phyloP scores from a whole-genome alignment of 2,888 invertebrate species.

The Entomobrya proxima region DNA sequence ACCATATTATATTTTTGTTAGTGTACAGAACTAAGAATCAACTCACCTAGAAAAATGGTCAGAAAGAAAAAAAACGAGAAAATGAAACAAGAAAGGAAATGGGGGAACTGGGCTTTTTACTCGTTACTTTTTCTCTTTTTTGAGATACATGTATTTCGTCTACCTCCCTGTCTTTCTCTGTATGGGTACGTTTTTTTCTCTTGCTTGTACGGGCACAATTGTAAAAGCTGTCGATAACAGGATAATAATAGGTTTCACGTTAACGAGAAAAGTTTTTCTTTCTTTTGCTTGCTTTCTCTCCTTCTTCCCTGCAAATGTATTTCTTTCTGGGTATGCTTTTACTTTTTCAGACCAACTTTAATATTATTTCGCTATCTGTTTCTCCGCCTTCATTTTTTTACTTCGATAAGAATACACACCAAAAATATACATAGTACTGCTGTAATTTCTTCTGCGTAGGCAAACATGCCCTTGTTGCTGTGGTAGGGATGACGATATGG shows the following conservation, averaged over 20 bases:
- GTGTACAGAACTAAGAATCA: conserved; percentile 16
- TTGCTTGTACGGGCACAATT: conserved; percentile 36
- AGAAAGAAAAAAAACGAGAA: conserved; percentile 13
- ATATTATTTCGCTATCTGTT: conserved; percentile 31
- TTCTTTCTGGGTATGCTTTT: not conserved
- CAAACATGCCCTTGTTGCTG: not conserved
- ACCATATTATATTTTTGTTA: conserved; percentile 22
- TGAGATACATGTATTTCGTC: too few species aligned
- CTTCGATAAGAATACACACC: not conserved
- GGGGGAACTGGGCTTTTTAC: conserved; percentile 49
- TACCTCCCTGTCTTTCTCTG: conserved; percentile 5
- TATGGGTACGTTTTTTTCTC: not conserved
- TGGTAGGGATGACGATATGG: not conserved
- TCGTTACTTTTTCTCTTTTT: conserved; percentile 23
- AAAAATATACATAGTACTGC: not conserved
- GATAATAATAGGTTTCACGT: conserved; percentile 68
- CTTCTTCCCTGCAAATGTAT: conserved; percentile 12
- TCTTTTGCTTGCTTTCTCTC: conserved; percentile 16
- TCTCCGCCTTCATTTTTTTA: not conserved
- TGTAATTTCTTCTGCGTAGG: too few species aligned
- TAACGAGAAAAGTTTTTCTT: conserved; percentile 68
- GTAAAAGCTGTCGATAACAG: conserved; percentile 68
- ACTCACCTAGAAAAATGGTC: conserved; percentile 45
- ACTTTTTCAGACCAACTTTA: not conserved
- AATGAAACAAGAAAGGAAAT: conserved; percentile 48